These are phyloP conservation scores for Odontesthes bonariensis DNA, from an alignment of 2,113 vertebrate genomes.

Conservation along the genomic window DNA sequence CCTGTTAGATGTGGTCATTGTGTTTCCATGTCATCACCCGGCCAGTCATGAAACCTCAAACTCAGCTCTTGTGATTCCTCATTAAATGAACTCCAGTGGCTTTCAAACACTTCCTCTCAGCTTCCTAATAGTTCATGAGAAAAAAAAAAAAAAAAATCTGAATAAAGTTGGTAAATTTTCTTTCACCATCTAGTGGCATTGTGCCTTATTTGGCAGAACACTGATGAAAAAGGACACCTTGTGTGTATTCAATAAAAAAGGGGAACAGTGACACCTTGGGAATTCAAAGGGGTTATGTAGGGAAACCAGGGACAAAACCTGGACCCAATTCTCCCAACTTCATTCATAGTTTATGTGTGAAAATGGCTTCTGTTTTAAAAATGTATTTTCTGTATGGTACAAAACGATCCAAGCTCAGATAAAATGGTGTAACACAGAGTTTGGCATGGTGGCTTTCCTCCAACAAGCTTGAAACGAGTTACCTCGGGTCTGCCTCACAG, in stretches of 20 bases:
- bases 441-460: conserved; percentile 20
- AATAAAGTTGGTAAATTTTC: neutral
- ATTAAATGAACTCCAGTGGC: neutral
- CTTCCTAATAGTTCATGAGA: neutral
- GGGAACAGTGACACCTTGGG: neutral
- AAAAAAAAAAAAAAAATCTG: too few relatives aligned
- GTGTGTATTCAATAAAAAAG: neutral
- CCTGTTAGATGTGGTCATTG: too few relatives aligned
- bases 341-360: conserved; percentile 12
- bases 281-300: neutral
- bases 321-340: conserved; percentile 5
- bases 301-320: neutral
- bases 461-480: conserved; percentile 49
- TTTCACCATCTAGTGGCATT: neutral
- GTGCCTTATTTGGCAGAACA: neutral
- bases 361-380: conserved; percentile 15
- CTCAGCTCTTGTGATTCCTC: neutral
- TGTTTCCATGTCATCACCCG: too few relatives aligned
- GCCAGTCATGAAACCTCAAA: neutral
- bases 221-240: too few relatives aligned
- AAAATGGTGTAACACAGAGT: conserved; percentile 28
- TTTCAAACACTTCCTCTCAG: too few relatives aligned
- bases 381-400: conserved; percentile 9
- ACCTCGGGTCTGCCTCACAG: conserved; percentile 29
- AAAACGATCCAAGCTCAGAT: conserved; percentile 39